Conservation (phyloP, 2,113 vertebrate genomes). For the Apteryx mantelli region DNA sequence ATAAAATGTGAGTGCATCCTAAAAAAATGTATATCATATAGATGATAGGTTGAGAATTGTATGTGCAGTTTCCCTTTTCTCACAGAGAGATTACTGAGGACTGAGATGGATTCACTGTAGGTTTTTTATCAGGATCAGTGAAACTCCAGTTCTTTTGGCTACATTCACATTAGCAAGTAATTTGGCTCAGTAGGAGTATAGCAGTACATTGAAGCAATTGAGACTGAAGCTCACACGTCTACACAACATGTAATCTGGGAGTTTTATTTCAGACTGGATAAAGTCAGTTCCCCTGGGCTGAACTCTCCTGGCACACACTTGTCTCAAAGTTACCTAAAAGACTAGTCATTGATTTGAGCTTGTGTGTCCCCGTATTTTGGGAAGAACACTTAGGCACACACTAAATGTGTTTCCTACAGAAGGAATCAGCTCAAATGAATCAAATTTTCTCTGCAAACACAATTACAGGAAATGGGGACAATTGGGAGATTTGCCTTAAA, state of each 20-base stretch:
- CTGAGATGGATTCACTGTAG: neutral
- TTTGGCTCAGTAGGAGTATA: constrained; percentile 38
- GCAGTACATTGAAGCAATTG: neutral
- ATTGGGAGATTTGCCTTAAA: neutral
- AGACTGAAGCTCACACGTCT: constrained; percentile 50
- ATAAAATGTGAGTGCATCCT: neutral
- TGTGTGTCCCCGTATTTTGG: neutral
- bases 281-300: neutral
- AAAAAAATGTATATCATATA: neutral
- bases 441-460: neutral
- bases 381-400: neutral
- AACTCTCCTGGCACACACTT: neutral
- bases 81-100: neutral
- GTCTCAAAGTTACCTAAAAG: constrained; percentile 32
- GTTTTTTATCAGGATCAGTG: neutral
- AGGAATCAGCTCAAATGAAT: neutral
- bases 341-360: neutral
- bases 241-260: neutral
- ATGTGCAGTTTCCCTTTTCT: neutral
- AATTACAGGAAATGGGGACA: neutral
- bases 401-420: neutral
- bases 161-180: constrained; percentile 45
- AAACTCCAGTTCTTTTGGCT: constrained; percentile 9
- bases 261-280: neutral
- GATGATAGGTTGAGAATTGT: neutral